Evolutionary conservation across 2,888 invertebrate species (phyloP), one percentile per base, ranked within the genome.

Genomic region (Diloba caeruleocephala): DNA sequence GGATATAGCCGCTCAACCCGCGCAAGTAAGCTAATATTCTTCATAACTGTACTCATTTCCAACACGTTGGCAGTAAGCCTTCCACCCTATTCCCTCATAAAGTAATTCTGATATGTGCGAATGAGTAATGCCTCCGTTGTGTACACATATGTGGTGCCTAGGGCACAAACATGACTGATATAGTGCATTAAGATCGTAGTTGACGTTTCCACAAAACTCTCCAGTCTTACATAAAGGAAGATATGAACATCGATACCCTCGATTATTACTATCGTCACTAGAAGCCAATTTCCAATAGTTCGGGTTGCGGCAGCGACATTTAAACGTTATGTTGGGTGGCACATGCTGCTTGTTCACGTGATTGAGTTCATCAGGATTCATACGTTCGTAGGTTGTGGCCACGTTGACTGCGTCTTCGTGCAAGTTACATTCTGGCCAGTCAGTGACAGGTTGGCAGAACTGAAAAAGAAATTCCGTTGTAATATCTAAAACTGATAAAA

Each of bases 1-100:
- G 65, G 94, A 95, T 51, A 95, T 98, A 84, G 96, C 97, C 15
- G 92, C 94, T 31, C 96, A 96, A 73, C 97, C 98, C 0, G 88
- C 94, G 49, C 96, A 97, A 94, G 98, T 98, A 88, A 90, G 85
- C 74, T 60, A 76, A 73, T 85, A 82, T 38, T 88, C 84, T 63
- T 90, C 88, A 34, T 90, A 84, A 58, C 79, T 85, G 37, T 85
- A 74, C 36, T 85, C 82, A 6, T 81, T 74, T 19, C 75, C 74
- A 8, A 86, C 64, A 1, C 86, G 88, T 37, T 87, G 88, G 75
- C 95, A 96, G 61, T 92, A 87, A 10, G 95, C 95, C 70, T 83
- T 89, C 87, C 94, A 95, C 9, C 94, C 95, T 34, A 76, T 82
- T 0, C 95, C 95, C 17, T 84, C 82, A 70, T 95, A 95, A 31